Conservation (phyloP, 2,888 invertebrate genomes). For the Meteorus cinctellus region DNA sequence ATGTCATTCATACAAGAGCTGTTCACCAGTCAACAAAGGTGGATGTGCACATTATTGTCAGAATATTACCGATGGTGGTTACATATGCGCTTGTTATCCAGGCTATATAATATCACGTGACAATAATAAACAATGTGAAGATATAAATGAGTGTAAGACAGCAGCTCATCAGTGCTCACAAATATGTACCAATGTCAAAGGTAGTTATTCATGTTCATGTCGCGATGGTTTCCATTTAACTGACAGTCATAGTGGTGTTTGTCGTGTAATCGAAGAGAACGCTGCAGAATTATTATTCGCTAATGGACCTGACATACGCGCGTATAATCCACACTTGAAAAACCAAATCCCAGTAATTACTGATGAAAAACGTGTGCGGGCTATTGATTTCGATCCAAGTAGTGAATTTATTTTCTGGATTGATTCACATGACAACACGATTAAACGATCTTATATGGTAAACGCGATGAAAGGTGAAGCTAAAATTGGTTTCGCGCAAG, state of each 20-base stretch:
- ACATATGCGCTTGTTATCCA: constrained; percentile 91
- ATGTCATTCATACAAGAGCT: constrained; percentile 78
- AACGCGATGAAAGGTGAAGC: constrained; percentile 85
- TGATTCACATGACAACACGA: constrained; percentile 91
- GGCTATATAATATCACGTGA: constrained; percentile 88
- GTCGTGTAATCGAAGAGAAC: constrained; percentile 81
- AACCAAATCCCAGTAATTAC: constrained; percentile 86
- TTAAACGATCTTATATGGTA: constrained; percentile 93
- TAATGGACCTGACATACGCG: constrained; percentile 91
- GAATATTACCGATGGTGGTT: constrained; percentile 87
- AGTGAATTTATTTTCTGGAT: constrained; percentile 95
- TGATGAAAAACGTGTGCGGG: constrained; percentile 91
- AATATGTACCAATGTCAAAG: constrained; percentile 92
- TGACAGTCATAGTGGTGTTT: constrained; percentile 87
- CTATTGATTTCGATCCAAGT: constrained; percentile 91
- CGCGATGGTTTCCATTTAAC: constrained; percentile 85
- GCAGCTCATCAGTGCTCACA: constrained; percentile 94
- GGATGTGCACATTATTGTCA: constrained; percentile 95
- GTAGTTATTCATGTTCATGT: constrained; percentile 91
- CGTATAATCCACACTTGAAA: constrained; percentile 79
- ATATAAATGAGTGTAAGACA: constrained; percentile 91
- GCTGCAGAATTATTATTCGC: constrained; percentile 83
- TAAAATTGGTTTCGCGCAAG: constrained; percentile 89
- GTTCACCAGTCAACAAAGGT: constrained; percentile 76
- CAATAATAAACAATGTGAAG: constrained; percentile 89